Base-by-base conservation (phyloP, 2,888 invertebrate genomes). In the Hyles lineata region DNA sequence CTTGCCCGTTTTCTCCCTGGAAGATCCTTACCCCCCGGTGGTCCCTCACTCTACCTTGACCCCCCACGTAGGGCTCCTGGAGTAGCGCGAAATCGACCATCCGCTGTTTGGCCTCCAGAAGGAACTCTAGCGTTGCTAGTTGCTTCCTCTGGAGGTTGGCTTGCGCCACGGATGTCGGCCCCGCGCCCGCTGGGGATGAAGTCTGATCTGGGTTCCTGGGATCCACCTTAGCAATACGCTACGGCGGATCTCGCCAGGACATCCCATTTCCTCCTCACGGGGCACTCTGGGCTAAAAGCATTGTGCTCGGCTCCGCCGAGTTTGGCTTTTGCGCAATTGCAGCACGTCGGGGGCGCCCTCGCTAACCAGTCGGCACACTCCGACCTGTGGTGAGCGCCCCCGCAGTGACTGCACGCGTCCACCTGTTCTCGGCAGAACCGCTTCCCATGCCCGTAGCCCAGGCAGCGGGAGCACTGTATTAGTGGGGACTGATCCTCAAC, bases 391-490 rank as follows among this genome's bases (percentile, higher is more conserved):
- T 43, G 43, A 43, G 43, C 43, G 15, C 43, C 43, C 43, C 43
- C 43, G 43, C 43, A 43, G 43, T 43, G 43, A 43, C 43, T 43
- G 43, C 43, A 43, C 43, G 43, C 43, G 43, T 43, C 43, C 43
- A 43, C 43, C 43, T 43, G 43, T 15, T 58, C 35, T 50, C 70
- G n/a, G 71, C 73, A 55, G 70, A 0, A 63, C 72, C 17, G 52
- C 11, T 15, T 70, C 8, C 69, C 67, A 15, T 79, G 79, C 0
- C 79, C 78, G 7, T 29, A 79, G 0, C 75, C 78, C 21, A 79
- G 63, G 70, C 81, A 81, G 5, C 50, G 43, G 0, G 77, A 72
- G 71, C 81, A 81, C 52, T 77, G 78, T 2, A 79, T 71, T 8
- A 78, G 74, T 2, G 77, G 76, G 1, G 78, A 74, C 29, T 77